Percentiles rank a stretch among this genome's conserved stretches.
phyloP scores from a whole-genome alignment of 2,113 vertebrate genomes.

The Cynocephalus volans region DNA sequence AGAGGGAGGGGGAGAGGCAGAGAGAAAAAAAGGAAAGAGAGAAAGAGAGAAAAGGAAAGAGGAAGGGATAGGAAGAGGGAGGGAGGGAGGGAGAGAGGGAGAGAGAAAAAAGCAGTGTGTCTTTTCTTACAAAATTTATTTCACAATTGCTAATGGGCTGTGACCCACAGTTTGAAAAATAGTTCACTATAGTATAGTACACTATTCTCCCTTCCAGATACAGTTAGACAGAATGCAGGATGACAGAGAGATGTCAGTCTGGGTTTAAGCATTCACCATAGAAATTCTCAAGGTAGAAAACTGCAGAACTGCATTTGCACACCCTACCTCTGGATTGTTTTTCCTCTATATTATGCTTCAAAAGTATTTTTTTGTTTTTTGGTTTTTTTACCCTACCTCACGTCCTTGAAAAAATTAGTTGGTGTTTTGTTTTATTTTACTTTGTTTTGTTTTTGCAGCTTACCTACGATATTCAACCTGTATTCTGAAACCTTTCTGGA shows the following conservation, averaged over 20 bases:
- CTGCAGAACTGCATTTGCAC: neutral
- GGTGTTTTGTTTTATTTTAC: neutral
- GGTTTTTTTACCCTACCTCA: neutral
- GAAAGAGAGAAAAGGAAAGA: neutral
- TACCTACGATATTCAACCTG: constrained; percentile 16
- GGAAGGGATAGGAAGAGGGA: neutral
- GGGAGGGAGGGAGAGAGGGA: too few relatives aligned
- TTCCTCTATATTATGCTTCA: neutral
- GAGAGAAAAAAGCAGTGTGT: neutral
- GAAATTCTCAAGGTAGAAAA: constrained; percentile 56
- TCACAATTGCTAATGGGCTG: neutral
- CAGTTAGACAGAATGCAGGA: neutral
- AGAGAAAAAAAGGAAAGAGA: neutral
- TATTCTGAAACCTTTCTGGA: constrained; percentile 54
- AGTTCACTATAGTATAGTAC: neutral
- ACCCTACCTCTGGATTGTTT: neutral
- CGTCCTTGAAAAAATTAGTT: neutral
- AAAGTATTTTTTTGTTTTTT: neutral
- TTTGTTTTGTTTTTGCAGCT: neutral
- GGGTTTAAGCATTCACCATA: neutral
- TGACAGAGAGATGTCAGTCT: neutral
- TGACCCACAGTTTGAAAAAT: constrained; percentile 34
- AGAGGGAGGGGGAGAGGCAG: too few relatives aligned
- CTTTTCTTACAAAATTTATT: constrained; percentile 46
- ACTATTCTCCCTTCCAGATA: neutral